Evolutionary conservation across 2,113 vertebrate species (phyloP).

Genomic region (Sphyrna mokarran): DNA sequence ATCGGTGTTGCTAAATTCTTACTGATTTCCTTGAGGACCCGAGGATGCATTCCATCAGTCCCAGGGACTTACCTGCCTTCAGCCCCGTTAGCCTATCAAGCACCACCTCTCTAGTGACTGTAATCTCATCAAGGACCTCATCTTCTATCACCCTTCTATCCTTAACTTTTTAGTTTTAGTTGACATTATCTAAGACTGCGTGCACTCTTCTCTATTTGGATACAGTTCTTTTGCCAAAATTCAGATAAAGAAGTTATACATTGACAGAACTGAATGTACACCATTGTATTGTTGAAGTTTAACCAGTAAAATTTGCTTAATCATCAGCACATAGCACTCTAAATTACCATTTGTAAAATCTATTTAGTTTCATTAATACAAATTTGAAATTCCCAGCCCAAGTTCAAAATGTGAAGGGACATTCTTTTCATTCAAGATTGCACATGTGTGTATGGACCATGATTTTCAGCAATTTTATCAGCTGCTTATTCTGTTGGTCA

Average conservation of each 20-base stretch:
- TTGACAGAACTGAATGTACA: neutral
- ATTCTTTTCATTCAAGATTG: neutral
- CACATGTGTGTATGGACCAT: neutral
- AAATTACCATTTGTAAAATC: neutral
- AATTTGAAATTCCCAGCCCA: neutral
- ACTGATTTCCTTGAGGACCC: no score
- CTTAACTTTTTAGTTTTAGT: no score
- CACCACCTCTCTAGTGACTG: no score
- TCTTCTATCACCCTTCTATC: no score
- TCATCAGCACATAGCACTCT: neutral
- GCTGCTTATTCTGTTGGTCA: neutral
- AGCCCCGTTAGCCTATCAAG: no score
- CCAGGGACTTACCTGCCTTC: no score
- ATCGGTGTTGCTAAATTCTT: no score
- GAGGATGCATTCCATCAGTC: no score
- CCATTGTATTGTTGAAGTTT: neutral
- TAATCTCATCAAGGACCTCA: no score
- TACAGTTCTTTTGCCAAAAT: neutral
- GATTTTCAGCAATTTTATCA: neutral
- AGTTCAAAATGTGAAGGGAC: neutral
- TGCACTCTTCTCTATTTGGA: neutral
- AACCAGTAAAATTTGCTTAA: neutral
- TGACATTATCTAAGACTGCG: neutral
- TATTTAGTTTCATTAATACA: neutral
- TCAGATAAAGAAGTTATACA: neutral